Base-by-base conservation (phyloP, 2,888 invertebrate species). In the Meghimatium bilineatum region DNA sequence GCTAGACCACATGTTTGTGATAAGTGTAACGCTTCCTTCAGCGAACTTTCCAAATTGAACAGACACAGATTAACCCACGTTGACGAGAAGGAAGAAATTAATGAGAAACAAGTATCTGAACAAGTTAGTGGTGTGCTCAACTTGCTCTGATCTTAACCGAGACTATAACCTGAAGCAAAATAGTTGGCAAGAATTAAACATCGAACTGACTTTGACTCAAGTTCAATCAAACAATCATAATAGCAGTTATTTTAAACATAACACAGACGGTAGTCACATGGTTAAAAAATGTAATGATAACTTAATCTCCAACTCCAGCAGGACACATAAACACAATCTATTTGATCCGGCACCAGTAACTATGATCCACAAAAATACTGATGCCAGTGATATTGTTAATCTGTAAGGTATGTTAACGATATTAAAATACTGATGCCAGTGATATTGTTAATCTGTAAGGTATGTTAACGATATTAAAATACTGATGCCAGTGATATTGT, bases 1-100 rank as follows among this genome's bases (percentile, higher is more conserved):
- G 66, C 56, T n/a, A 83, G 77, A n/a, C 82, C 85, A 14, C 82
- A 83, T 49, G 36, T 67, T 10, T 85, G 85, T 67, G 77, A 77
- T 23, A 34, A 69, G 12, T 85, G 85, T 38, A 74, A 74, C 14
- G 80, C 83, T 29, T 69, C 85, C 10, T 85, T 85, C 49, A 80
- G 52, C 32, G 66, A 75, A n/a, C 29, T n/a, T 5, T 66, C 75
- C 0, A 82, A 76, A 34, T 52, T 82, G 14, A 75, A 82, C 34
- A 66, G 76, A 49, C 82, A 82, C 52, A 76, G 29, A 76, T 6
- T n/a, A 32, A 38, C 76, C 34, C 82, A 82, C 44, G 26, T 49
- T 23, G 82, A 76, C 29, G 26, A 34, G n/a, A 29, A 69, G 8
- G 71, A 80, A 52, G 71, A 56, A 34, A 12, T 1, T 32, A 23